These are phyloP conservation scores for Spicauda simplicius DNA, from an alignment of 2,888 invertebrate genomes.

Conservation along the genomic window DNA sequence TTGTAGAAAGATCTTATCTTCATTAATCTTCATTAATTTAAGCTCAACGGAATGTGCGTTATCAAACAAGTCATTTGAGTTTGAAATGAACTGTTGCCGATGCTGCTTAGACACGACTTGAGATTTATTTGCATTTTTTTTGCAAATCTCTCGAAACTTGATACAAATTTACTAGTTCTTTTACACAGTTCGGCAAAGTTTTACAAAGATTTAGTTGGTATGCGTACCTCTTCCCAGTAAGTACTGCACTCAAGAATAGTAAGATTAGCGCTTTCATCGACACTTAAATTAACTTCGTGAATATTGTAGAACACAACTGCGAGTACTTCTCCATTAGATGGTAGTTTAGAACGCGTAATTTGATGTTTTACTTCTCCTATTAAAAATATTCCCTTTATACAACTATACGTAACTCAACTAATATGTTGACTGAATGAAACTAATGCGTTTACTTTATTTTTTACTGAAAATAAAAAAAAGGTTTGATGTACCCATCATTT, in stretches of 20 bases:
- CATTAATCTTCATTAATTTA: no score
- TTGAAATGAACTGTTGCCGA: no score
- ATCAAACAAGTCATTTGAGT: no score
- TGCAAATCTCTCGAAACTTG: slow-evolving; percentile 9
- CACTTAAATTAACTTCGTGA: slow-evolving; percentile 1
- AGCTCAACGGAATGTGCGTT: no score
- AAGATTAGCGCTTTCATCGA: slow-evolving; percentile 7
- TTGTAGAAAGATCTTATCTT: background rate
- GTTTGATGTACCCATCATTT: no score
- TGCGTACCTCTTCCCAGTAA: slow-evolving; percentile 4
- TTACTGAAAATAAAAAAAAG: no score
- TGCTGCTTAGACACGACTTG: background rate
- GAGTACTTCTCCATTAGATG: slow-evolving; percentile 1
- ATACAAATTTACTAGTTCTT: background rate
- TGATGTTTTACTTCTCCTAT: no score
- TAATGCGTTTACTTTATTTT: no score
- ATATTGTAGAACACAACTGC: slow-evolving; percentile 3
- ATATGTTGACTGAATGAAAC: no score
- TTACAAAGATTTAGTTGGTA: background rate
- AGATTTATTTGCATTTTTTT: slow-evolving; percentile 1
- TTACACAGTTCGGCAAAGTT: slow-evolving; percentile 7
- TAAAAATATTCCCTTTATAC: no score
- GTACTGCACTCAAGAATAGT: background rate
- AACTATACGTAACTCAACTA: no score
- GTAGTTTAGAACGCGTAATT: slow-evolving; percentile 1